phyloP scores from a whole-genome alignment of 2,797 vertebrate genomes.

The Acanthiza pusilla region DNA sequence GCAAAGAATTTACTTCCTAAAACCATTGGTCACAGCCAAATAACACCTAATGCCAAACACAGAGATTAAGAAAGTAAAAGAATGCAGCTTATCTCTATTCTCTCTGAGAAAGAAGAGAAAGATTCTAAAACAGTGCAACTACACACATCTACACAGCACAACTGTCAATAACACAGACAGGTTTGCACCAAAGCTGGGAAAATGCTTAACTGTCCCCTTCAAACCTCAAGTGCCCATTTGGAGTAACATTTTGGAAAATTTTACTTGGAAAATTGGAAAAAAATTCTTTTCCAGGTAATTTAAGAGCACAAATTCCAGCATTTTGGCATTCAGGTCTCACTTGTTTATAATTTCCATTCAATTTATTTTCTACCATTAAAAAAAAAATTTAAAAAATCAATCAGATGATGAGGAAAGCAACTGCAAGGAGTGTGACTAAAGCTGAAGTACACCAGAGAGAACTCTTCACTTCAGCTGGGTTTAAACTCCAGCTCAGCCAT shows the following conservation, averaged over 20 bases:
- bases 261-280: too few relatives aligned
- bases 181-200: not conserved
- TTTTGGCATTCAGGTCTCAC: not conserved
- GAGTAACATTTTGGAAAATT: not conserved
- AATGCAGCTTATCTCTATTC: too few relatives aligned
- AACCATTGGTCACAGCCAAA: too few relatives aligned
- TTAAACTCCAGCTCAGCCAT: slow-evolving; percentile 31
- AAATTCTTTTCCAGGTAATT: not conserved
- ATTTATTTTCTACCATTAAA: not conserved
- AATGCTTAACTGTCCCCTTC: not conserved
- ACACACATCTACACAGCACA: not conserved
- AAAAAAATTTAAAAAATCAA: not conserved
- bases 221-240: not conserved
- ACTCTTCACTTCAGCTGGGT: not conserved
- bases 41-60: too few relatives aligned
- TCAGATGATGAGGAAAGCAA: not conserved
- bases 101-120: too few relatives aligned
- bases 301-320: not conserved
- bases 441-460: not conserved
- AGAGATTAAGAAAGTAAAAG: too few relatives aligned
- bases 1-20: too few relatives aligned
- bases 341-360: not conserved
- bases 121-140: too few relatives aligned
- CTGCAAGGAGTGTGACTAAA: not conserved
- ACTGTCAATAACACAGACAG: not conserved